Percentiles rank a stretch among this genome's conserved stretches.
These are phyloP conservation scores for Nasonia oneida DNA, from an alignment of 2,888 invertebrate genomes.

Conservation along the genomic window DNA sequence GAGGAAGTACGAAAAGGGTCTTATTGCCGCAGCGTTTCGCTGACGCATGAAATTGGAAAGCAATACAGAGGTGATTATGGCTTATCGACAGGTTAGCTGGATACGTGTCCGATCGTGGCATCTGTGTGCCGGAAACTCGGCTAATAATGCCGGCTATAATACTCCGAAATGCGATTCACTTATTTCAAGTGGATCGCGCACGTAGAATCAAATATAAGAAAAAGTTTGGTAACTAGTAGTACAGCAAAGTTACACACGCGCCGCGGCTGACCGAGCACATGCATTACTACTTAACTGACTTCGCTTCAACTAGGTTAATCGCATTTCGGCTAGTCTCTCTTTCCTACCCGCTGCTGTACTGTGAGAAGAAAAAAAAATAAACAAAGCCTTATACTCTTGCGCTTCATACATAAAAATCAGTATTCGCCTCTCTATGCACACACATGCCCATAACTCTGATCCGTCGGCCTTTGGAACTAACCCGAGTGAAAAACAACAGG, in stretches of 20 bases:
- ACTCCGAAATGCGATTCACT: too few relatives aligned
- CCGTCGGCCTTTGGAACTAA: neutral
- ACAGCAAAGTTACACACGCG: neutral
- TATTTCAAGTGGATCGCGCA: too few relatives aligned
- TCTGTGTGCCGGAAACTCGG: neutral
- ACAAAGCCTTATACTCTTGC: neutral
- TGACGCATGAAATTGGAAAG: neutral
- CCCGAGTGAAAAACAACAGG: neutral
- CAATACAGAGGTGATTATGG: neutral
- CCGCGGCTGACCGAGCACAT: neutral
- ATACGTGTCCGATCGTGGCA: neutral
- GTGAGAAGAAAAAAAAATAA: neutral
- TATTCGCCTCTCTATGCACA: neutral
- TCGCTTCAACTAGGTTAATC: neutral
- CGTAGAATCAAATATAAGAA: too few relatives aligned
- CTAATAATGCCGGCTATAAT: neutral
- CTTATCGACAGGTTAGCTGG: neutral
- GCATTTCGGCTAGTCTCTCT: too few relatives aligned
- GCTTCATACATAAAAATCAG: slow-evolving; percentile 5
- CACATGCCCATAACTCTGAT: neutral
- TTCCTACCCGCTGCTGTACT: neutral
- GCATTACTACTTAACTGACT: neutral
- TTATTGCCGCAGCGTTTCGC: neutral
- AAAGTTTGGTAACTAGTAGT: neutral
- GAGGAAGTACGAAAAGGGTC: neutral